phyloP scores from a whole-genome alignment of 2,888 invertebrate species.

The Dascillus cervinus region DNA sequence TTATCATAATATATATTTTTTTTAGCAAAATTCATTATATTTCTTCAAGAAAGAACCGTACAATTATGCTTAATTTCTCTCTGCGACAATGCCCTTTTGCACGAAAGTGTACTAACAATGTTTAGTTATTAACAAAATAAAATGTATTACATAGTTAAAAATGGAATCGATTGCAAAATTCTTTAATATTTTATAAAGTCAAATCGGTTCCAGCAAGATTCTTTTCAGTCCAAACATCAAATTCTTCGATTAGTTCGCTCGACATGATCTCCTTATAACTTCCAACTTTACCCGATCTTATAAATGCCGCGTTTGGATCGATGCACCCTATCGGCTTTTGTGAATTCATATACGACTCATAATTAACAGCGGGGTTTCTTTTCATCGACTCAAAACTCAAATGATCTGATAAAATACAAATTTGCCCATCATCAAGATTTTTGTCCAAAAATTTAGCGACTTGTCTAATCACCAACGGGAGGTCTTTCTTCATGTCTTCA shows the following conservation, averaged over 20 bases:
- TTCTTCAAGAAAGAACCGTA: too few species aligned
- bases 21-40: too few species aligned
- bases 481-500: constrained; percentile 73
- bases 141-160: too few species aligned
- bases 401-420: constrained; percentile 40
- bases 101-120: too few species aligned
- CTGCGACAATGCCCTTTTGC: too few species aligned
- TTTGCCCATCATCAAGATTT: constrained; percentile 55
- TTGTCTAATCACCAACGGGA: constrained; percentile 53
- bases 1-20: too few species aligned
- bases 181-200: too few species aligned
- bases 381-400: constrained; percentile 46
- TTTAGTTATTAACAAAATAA: too few species aligned
- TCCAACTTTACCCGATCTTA: constrained; percentile 44
- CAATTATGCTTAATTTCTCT: too few species aligned
- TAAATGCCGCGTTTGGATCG: too few species aligned
- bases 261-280: constrained; percentile 54
- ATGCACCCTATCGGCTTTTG: too few species aligned
- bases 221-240: constrained; percentile 65
- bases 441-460: constrained; percentile 69
- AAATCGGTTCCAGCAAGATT: constrained; percentile 55
- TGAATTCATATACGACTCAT: constrained; percentile 42
- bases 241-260: constrained; percentile 59
- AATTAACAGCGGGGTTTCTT: constrained; percentile 51
- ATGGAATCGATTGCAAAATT: too few species aligned